Percentiles rank a stretch among this genome's conserved stretches.
Evolutionary conservation across 2,113 vertebrate species (phyloP).

Genomic region (Poeciliopsis retropinna): DNA sequence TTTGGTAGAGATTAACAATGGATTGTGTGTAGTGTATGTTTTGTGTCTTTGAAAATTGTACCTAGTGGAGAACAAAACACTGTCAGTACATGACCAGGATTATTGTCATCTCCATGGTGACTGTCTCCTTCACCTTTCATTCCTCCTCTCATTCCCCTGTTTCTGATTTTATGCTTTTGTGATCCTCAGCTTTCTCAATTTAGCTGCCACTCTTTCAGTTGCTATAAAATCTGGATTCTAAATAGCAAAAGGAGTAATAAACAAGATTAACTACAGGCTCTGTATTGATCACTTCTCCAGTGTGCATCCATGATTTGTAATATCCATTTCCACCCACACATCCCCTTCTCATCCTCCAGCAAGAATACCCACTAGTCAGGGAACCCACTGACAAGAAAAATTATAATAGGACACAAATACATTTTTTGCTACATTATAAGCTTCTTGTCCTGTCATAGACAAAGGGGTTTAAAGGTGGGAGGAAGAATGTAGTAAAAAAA

Average conservation of each 20-base stretch:
- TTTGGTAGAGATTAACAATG: slow-evolving; percentile 55
- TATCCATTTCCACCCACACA: slow-evolving; percentile 13
- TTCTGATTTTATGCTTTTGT: slow-evolving; percentile 27
- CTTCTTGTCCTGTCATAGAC: slow-evolving; percentile 48
- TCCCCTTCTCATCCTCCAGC: slow-evolving; percentile 19
- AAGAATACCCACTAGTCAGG: slow-evolving; percentile 21
- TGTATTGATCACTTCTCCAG: slow-evolving; percentile 64
- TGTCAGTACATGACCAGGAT: slow-evolving; percentile 60
- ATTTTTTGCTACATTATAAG: slow-evolving; percentile 60
- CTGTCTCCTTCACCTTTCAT: slow-evolving; percentile 54
- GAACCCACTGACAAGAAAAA: slow-evolving; percentile 56
- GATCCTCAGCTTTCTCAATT: slow-evolving; percentile 53
- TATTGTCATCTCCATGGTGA: slow-evolving; percentile 70
- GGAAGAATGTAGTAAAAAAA: slow-evolving; percentile 26
- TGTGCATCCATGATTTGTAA: slow-evolving; percentile 71
- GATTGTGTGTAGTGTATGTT: slow-evolving; percentile 55
- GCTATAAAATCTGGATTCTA: slow-evolving; percentile 70
- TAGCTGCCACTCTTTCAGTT: slow-evolving; percentile 57
- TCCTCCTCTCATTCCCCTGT: slow-evolving; percentile 25
- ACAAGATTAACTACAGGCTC: slow-evolving; percentile 69
- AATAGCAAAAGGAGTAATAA: slow-evolving; percentile 73
- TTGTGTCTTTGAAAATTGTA: slow-evolving; percentile 30
- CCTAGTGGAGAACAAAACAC: slow-evolving; percentile 48
- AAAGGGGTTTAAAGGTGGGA: slow-evolving; percentile 34
- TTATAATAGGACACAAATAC: slow-evolving; percentile 64